Evolutionary conservation across 2,888 invertebrate species (phyloP).

Genomic region (Anagyrus pseudococci): DNA sequence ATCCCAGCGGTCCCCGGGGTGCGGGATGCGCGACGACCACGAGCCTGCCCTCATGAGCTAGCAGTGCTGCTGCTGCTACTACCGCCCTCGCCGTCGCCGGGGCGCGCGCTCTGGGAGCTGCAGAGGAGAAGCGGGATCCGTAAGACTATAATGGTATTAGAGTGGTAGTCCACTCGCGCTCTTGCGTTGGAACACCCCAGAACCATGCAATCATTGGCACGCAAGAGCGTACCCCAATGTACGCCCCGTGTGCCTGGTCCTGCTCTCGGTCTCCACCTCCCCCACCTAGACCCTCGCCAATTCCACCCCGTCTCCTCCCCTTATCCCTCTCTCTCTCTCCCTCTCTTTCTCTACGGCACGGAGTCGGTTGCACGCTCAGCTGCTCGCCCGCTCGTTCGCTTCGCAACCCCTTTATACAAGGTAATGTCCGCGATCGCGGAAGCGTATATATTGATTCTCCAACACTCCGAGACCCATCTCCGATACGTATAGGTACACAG

Average conservation of each 20-base stretch:
- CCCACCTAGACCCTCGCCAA: too few species aligned
- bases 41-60: too few species aligned
- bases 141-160: slow-evolving; percentile 48
- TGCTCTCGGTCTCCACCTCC: too few species aligned
- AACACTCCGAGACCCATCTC: background rate
- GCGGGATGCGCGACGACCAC: slow-evolving; percentile 13
- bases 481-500: background rate
- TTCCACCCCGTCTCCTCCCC: too few species aligned
- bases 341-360: too few species aligned
- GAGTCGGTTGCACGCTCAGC: too few species aligned
- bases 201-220: slow-evolving; percentile 53
- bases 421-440: too few species aligned
- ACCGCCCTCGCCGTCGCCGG: slow-evolving; percentile 36
- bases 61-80: too few species aligned
- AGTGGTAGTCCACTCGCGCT: slow-evolving; percentile 37
- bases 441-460: too few species aligned
- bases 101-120: slow-evolving; percentile 26
- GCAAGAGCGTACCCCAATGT: slow-evolving; percentile 48
- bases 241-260: background rate
- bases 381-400: too few species aligned
- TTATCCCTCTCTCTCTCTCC: too few species aligned
- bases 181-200: slow-evolving; percentile 45
- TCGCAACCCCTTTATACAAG: too few species aligned
- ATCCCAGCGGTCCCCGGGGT: slow-evolving; percentile 41
- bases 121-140: slow-evolving; percentile 4